Conservation (phyloP, 2,797 vertebrate genomes). For the Liparis tanakae region DNA sequence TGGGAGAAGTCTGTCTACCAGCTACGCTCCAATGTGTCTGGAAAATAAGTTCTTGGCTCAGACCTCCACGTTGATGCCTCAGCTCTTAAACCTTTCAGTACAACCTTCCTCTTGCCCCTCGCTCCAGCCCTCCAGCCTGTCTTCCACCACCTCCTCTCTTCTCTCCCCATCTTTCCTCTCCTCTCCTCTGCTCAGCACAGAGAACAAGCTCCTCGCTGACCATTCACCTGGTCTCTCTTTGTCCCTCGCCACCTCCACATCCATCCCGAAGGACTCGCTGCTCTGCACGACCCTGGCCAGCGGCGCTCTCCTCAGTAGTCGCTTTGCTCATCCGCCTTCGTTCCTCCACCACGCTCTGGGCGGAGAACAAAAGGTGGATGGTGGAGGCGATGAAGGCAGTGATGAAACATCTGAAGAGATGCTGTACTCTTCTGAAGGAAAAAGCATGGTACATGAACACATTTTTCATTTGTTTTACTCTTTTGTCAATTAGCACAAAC, state of each 20-base stretch:
- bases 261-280: conserved; percentile 9
- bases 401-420: conserved; percentile 49
- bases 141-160: conserved; percentile 71
- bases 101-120: conserved; percentile 54
- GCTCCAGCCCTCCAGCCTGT: conserved; percentile 75
- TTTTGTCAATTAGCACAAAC: not conserved
- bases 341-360: conserved; percentile 24
- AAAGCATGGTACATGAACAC: conserved; percentile 59
- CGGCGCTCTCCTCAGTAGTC: conserved; percentile 32
- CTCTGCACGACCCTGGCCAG: conserved; percentile 39
- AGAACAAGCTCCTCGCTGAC: conserved; percentile 59
- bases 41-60: conserved; percentile 80
- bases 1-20: conserved; percentile 55
- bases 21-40: conserved; percentile 59
- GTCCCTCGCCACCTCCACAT: conserved; percentile 23
- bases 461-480: not conserved
- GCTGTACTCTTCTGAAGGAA: conserved; percentile 47
- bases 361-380: not conserved
- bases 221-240: not conserved
- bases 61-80: conserved; percentile 29
- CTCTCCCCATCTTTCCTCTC: conserved; percentile 48
- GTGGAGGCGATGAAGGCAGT: conserved; percentile 25
- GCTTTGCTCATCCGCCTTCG: conserved; percentile 23
- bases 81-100: conserved; percentile 7
- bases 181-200: conserved; percentile 67